Base-by-base conservation (phyloP, 2,113 vertebrate genomes). In the Ginglymostoma cirratum region DNA sequence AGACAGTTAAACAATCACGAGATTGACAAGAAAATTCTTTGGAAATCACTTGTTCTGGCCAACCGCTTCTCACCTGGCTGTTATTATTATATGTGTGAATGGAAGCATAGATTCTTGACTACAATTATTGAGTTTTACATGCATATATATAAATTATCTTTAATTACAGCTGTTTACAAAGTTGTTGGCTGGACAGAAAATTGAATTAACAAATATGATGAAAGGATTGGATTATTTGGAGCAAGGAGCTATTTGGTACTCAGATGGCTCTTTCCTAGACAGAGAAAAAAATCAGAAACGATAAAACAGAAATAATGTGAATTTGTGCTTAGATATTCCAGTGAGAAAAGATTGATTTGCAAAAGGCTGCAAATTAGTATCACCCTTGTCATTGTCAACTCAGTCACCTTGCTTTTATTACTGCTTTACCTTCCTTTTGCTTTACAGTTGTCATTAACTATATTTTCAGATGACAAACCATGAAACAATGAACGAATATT, bases 381-480 rank as follows among this genome's bases (percentile, higher is more conserved):
- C 89, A 66, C 5, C 61, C 34, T 92, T 66, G 89, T n/a, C 34
- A 66, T 61, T 66, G 34, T 23, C 34, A 92, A 92, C 34, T 65
- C 89, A 92, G 55, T 92, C 55, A 92, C 89, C 89, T 92, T 92
- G 55, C 34, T 66, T 92, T 92, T 92, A 92, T 66, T 34, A 17
- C 55, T 38, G 65, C 34, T 66, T 92, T 66, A 66, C 7, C 61
- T 55, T 92, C 61, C 61, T 38, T 38, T 83, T 83, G 38, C 38
- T 83, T 66, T 92, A 66, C n/a, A 38, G 34, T 92, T 66, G 55
- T 66, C 61, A 92, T 92, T 38, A 92, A 92, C 5, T 45, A 12
- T 38, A 21, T 66, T 34, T 66, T 66, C 52, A 61, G 17, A 66
- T 92, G 61, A 66, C 21, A 65, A 66, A 66, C 19, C 89, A 66